Evolutionary conservation across 1,140 invertebrate species (phyloP), one percentile per base, ranked within the genome.

Genomic region (Eriosoma lanigerum): DNA sequence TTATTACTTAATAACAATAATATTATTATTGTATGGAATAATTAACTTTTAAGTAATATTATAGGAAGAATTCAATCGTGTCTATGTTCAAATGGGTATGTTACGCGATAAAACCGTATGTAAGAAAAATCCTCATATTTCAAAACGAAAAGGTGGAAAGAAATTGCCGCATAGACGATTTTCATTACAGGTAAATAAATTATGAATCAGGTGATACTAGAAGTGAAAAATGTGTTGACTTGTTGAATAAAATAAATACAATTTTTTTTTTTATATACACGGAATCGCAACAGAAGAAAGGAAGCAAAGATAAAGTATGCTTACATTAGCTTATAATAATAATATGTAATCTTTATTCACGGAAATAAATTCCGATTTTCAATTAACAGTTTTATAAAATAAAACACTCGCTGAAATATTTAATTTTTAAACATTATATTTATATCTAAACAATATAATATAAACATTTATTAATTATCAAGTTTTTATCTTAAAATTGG

Each of bases 51-150:
- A 38, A 38, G 8, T 8, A 19, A 32, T 32, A 3, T 62, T 68
- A 48, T 24, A 92, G 91, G 92, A 93, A 58, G 96, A 98, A 87
- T 88, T 98, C 76, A 96, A 96, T 87, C 88, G 95, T 82, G 89
- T 97, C 24, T 98, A 98, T 87, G 93, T 95, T 24, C 95, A 96
- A 86, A 87, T 96, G 82, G 92, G 94, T 86, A 89, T 93, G 56
- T 89, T 96, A 82, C 92, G 94, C 83, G 94, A 94, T 85, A 96
- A 96, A 87, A 95, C 94, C 19, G 91, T 97, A 85, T 89, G 95
- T 70, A 91, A 94, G 83, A 95, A 97, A 87, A 98, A 98, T 88
- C 96, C 96, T 26, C 96, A 98, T 88, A 96, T 98, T 85, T 94
- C 93, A 80, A 96, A 96, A 87, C 88, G 95, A 80, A 89, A 94